Evolutionary conservation across 2,888 invertebrate species (phyloP), one percentile per base, ranked within the genome.

Genomic region (Yponomeuta plumbellus): DNA sequence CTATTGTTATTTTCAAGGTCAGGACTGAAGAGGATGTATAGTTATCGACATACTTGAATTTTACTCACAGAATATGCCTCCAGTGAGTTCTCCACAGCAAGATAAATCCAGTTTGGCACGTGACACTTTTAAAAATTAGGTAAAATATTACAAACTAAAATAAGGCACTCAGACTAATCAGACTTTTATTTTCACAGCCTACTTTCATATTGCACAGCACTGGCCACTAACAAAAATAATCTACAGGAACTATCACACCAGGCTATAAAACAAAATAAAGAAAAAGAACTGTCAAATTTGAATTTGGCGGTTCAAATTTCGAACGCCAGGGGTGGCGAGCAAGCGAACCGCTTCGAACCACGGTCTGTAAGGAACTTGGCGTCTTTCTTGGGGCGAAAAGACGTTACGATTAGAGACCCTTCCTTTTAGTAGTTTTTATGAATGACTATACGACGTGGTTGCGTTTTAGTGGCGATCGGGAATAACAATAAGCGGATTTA

Each of bases 341-440:
- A 79, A 20, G 57, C 84, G 79, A 80, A 85, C 83, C 86, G 85
- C 86, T 52, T 79, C 84, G 81, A 79, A 80, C 80, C 83, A 79
- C 86, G 83, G 83, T 85, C 86, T 81, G 73, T 76, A 87, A 88
- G 86, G 81, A 88, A 91, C 90, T 90, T 84, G 76, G 69, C 83
- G 80, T 82, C 84, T 83, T n/a, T 66, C 39, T 59, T 58, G 80
- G 84, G 85, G 81, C 78, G 74, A 80, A 90, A 90, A 91, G 89
- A 90, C 90, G 90, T 90, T 91, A 88, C 79, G 79, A 76, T 52
- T 34, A 22, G 75, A 72, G 79, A 78, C 88, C 89, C 88, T 84
- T 83, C 87, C 88, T 86, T 84, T 81, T 79, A 6, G 21, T 17
- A 72, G 69, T 74, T 82, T 79, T 52, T 52, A 52, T 52, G 78